phyloP scores from a whole-genome alignment of 2,888 invertebrate species.

The Himalopsyche tibetana region DNA sequence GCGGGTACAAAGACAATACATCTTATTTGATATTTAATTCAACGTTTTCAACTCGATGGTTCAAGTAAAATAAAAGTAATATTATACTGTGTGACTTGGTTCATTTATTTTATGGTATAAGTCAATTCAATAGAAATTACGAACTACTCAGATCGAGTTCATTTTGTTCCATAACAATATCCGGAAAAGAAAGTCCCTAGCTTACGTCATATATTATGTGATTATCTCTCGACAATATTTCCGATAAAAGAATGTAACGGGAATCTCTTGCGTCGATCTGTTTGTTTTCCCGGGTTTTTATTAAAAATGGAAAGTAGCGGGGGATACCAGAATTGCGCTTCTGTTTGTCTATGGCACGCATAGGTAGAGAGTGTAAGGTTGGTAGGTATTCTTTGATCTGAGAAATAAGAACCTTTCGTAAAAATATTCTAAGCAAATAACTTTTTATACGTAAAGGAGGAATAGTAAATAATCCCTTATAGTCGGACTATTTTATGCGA shows the following conservation, averaged over 20 bases:
- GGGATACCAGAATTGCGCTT: conserved; percentile 42
- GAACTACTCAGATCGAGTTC: neutral
- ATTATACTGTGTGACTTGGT: too few species aligned
- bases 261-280: conserved; percentile 46
- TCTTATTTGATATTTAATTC: too few species aligned
- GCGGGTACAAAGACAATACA: too few species aligned
- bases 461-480: conserved; percentile 39
- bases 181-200: neutral
- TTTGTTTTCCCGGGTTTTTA: conserved; percentile 56
- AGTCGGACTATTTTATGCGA: conserved; percentile 19
- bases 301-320: conserved; percentile 54
- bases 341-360: conserved; percentile 35
- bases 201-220: conserved; percentile 28
- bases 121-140: too few species aligned
- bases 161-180: conserved; percentile 18
- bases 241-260: conserved; percentile 42
- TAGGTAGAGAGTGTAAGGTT: conserved; percentile 25
- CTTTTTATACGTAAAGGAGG: conserved; percentile 14
- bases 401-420: conserved; percentile 35
- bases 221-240: conserved; percentile 35
- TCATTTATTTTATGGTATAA: too few species aligned
- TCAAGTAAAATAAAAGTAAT: too few species aligned
- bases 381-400: conserved; percentile 41
- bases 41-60: too few species aligned
- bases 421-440: conserved; percentile 42